Percentiles rank a stretch among this genome's conserved stretches.
Evolutionary conservation across 2,797 vertebrate species (phyloP).

Genomic region (Cetoscarus ocellatus): DNA sequence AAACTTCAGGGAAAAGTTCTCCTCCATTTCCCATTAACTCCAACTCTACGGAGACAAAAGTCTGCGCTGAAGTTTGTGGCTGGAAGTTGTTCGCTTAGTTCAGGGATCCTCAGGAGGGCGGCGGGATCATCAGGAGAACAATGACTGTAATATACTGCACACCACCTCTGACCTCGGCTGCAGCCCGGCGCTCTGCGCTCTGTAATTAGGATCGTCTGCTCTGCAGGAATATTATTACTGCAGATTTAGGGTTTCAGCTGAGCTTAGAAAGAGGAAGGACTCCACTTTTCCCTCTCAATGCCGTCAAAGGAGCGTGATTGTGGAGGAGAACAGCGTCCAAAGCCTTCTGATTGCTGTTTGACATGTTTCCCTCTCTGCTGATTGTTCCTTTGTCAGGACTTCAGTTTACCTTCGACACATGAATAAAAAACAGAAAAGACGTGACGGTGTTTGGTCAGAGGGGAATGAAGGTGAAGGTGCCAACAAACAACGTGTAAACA

Average conservation of each 20-base stretch:
- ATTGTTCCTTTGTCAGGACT: conserved; percentile 58
- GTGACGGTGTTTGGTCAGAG: conserved; percentile 3
- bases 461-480: conserved; percentile 6
- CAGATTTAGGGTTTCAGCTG: conserved; percentile 17
- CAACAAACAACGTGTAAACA: not conserved
- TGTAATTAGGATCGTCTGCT: conserved; percentile 62
- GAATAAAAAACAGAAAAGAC: not conserved
- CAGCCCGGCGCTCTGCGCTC: conserved; percentile 40
- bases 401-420: conserved; percentile 14
- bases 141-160: conserved; percentile 67
- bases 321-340: conserved; percentile 24
- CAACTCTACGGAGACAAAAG: conserved; percentile 62
- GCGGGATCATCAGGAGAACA: conserved; percentile 61
- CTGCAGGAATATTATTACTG: conserved; percentile 54
- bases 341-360: conserved; percentile 44
- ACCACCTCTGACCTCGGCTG: conserved; percentile 62
- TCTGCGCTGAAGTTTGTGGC: conserved; percentile 53
- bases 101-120: conserved; percentile 50
- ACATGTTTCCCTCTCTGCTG: conserved; percentile 25
- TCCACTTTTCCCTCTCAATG: not conserved
- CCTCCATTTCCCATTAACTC: conserved; percentile 65
- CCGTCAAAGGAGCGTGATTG: conserved; percentile 27
- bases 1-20: conserved; percentile 65
- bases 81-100: conserved; percentile 53
- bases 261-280: not conserved